A percentile compares a stretch with the other conserved stretches of the same genome.
These are phyloP conservation scores for Serilophus lunatus DNA, from an alignment of 2,113 vertebrate genomes.

Conservation along the genomic window DNA sequence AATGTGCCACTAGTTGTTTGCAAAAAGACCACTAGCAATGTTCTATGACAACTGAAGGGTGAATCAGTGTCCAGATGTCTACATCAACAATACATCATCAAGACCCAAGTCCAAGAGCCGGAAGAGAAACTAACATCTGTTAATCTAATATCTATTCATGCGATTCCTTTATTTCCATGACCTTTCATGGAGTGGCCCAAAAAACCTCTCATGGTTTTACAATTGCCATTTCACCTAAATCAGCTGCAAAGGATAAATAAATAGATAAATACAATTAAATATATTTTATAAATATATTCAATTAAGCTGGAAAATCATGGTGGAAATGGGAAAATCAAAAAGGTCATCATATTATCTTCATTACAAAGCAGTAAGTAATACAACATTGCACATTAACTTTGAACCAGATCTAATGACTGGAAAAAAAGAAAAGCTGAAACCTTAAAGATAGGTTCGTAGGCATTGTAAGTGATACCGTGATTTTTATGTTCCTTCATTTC, in stretches of 20 bases:
- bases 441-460: not conserved
- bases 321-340: not conserved
- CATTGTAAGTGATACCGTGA: not conserved
- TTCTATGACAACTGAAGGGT: not conserved
- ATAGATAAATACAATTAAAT: not conserved
- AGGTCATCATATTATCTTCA: not conserved
- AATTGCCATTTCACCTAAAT: not conserved
- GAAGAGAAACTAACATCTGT: not conserved
- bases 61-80: not conserved
- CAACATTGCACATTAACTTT: not conserved
- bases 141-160: fast-evolving
- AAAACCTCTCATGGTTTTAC: not conserved
- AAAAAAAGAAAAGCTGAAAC: not conserved
- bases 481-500: not conserved
- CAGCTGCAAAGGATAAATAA: not conserved
- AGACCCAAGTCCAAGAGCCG: not conserved
- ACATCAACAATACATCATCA: not conserved
- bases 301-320: not conserved
- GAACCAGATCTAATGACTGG: not conserved
- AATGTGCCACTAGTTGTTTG: not conserved
- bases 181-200: not conserved
- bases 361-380: not conserved
- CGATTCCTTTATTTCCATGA: not conserved
- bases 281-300: not conserved
- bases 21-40: not conserved